Evolutionary conservation across 1,140 invertebrate genomes (phyloP).

Genomic region (Rhynchophorus ferrugineus): DNA sequence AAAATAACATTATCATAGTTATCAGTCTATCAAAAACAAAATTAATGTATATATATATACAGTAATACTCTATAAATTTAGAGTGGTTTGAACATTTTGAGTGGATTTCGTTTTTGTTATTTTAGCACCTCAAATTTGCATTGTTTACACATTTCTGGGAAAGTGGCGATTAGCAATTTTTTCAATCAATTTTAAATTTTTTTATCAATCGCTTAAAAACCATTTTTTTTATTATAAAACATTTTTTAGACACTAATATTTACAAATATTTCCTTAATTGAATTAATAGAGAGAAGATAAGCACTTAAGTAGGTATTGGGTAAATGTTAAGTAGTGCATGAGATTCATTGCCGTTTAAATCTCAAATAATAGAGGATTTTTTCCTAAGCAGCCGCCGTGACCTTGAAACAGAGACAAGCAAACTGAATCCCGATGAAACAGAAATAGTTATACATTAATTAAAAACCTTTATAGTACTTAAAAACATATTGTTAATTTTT

Average conservation of each 20-base stretch:
- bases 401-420: slow-evolving; percentile 30
- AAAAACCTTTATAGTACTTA: slow-evolving; percentile 23
- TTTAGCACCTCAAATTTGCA: no score
- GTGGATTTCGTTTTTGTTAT: no score
- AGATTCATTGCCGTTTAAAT: slow-evolving; percentile 14
- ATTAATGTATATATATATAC: no score
- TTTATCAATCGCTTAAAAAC: background rate
- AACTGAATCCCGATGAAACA: slow-evolving; percentile 28
- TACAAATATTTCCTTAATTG: background rate
- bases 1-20: no score
- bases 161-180: no score
- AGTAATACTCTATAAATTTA: no score
- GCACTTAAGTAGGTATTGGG: background rate
- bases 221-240: background rate
- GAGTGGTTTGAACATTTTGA: no score
- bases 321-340: slow-evolving; percentile 11
- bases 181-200: no score
- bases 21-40: no score
- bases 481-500: slow-evolving; percentile 19
- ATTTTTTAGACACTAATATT: background rate
- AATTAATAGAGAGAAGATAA: background rate
- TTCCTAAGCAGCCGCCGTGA: slow-evolving; percentile 30
- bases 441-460: slow-evolving; percentile 26
- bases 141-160: no score
- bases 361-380: slow-evolving; percentile 20